Evolutionary conservation across 2,888 invertebrate genomes (phyloP), one percentile per base, ranked within the genome.

Genomic region (Furcula furcula): DNA sequence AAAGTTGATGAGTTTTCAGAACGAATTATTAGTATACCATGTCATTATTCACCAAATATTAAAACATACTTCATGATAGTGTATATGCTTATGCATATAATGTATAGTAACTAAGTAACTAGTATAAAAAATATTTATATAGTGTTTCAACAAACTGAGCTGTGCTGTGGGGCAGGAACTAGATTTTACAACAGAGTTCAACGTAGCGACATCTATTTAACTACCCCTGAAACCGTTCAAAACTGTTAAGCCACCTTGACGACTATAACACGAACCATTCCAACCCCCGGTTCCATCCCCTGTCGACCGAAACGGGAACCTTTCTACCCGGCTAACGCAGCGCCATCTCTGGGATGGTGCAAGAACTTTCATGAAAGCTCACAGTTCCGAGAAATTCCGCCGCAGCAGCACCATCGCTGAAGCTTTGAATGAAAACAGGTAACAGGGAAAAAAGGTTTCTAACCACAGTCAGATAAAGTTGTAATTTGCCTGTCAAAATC

Each of bases 381-480:
- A 39, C 48, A 83, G 86, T 87, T 86, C 81, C 40, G 34, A 36
- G 44, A 55, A 68, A 58, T 49, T 61, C 76, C 82, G 73, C 55
- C 7, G 50, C 22, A 46, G 69, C 77, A 74, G 74, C 75, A 74
- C 72, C 34, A 27, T 56, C 56, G 52, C 37, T 28, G 20, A 55
- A 81, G 77, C 83, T 88, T 82, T 88, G 84, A 88, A 88, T 88
- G 87, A 85, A 84, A 64, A 14, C 5, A 13, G 27, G 21, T 31
- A 34, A 40, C 20, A 46, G 30, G 42, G 38, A 67, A 74, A 76
- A 61, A 44, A 41, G 27, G 40, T 55, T 63, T 65, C 76, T 60
- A 32, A 1, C 0, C 0, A 4, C 3, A 10, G 36, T 15, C 29
- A 34, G 21, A 61, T 64, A 79, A 56, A 69, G 78, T 72, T 65